phyloP scores from a whole-genome alignment of 2,797 vertebrate species.

The Onychomys leucogaster region DNA sequence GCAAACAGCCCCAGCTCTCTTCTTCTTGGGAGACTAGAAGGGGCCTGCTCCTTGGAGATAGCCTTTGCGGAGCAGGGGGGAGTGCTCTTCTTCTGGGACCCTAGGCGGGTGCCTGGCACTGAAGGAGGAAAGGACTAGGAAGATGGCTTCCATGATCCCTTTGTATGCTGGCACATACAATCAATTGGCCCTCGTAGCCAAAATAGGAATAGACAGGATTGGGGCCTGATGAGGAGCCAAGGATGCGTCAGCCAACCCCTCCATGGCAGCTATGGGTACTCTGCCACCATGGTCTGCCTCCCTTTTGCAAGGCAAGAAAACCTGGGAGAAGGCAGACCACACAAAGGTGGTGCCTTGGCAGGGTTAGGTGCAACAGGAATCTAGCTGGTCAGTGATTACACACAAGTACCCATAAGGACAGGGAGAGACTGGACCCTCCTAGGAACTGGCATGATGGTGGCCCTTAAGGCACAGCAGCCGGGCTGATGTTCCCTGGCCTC shows the following conservation, averaged over 20 bases:
- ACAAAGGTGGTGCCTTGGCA: not conserved
- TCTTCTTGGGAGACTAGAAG: not conserved
- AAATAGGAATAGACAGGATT: too few relatives aligned
- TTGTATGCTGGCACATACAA: not conserved
- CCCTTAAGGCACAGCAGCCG: not conserved
- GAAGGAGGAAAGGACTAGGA: not conserved
- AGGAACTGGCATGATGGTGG: not conserved
- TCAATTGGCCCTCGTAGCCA: not conserved
- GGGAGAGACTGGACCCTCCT: not conserved
- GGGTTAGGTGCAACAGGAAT: too few relatives aligned
- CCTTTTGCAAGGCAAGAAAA: not conserved
- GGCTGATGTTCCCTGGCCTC: not conserved
- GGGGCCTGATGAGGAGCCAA: not conserved
- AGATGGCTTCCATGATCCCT: not conserved
- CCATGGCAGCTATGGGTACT: not conserved
- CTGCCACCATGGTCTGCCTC: not conserved
- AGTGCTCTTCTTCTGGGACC: too few relatives aligned
- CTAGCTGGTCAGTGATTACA: not conserved
- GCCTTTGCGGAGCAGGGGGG: not conserved
- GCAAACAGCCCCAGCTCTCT: not conserved
- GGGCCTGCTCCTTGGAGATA: not conserved
- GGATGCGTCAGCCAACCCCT: not conserved
- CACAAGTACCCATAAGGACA: too few relatives aligned
- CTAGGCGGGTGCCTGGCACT: too few relatives aligned
- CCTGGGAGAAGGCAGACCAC: not conserved